Percentiles rank a stretch among this genome's conserved stretches.
Conservation (phyloP, 2,888 invertebrate genomes). For the Oasisia sp. region DNA sequence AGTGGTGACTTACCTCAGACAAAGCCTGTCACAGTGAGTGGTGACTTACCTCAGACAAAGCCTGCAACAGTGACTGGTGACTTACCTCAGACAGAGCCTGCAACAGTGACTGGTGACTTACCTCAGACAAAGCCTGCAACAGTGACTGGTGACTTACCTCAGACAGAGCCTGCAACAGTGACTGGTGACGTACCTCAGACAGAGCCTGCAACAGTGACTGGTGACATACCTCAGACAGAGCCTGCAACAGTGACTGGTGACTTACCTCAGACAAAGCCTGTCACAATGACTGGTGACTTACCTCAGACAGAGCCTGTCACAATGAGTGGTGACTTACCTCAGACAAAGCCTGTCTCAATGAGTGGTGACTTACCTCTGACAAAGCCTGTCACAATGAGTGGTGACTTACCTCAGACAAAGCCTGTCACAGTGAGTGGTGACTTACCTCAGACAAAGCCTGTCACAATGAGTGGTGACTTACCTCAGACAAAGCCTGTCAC, state of each 20-base stretch:
- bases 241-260: conserved; percentile 55
- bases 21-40: conserved; percentile 59
- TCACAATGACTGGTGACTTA: conserved; percentile 56
- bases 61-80: conserved; percentile 55
- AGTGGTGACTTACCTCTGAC: conserved; percentile 53
- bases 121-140: conserved; percentile 60
- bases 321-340: conserved; percentile 55
- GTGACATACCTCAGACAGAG: conserved; percentile 55
- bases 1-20: conserved; percentile 53
- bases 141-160: conserved; percentile 55
- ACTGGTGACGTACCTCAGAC: conserved; percentile 53
- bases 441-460: conserved; percentile 56
- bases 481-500: conserved; percentile 60
- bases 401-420: conserved; percentile 55
- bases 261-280: conserved; percentile 56
- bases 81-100: conserved; percentile 56
- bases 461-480: conserved; percentile 56
- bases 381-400: conserved; percentile 59
- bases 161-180: conserved; percentile 58
- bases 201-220: conserved; percentile 59
- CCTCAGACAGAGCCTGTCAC: conserved; percentile 60
- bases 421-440: conserved; percentile 55
- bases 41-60: conserved; percentile 55
- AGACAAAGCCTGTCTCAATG: conserved; percentile 58
- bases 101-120: conserved; percentile 56